These are phyloP conservation scores for Leptura quadrifasciata DNA, from an alignment of 2,888 invertebrate species.

Conservation along the genomic window DNA sequence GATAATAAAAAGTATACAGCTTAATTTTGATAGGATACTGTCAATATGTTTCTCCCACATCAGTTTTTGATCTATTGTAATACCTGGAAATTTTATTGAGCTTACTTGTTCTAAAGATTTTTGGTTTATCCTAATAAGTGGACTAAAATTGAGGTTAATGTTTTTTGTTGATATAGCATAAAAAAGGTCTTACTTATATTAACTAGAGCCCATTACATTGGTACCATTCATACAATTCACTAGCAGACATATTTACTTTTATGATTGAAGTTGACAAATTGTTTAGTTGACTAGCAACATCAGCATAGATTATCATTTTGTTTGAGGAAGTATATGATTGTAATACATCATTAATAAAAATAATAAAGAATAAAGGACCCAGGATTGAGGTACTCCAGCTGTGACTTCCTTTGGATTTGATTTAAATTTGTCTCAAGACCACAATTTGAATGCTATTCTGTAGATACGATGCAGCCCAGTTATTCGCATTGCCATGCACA, in stretches of 20 bases:
- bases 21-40: not conserved
- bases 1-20: not conserved
- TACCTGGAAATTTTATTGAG: not conserved
- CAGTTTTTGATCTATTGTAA: not conserved
- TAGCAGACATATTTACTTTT: constrained; percentile 2
- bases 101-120: not conserved
- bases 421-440: too few relatives aligned
- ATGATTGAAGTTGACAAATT: not conserved
- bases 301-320: constrained; percentile 24
- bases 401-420: too few relatives aligned
- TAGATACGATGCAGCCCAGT: too few relatives aligned
- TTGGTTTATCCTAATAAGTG: not conserved
- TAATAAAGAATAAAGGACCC: constrained; percentile 30
- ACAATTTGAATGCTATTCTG: too few relatives aligned
- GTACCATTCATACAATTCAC: not conserved
- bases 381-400: not conserved
- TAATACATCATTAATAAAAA: constrained; percentile 28
- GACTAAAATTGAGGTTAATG: constrained; percentile 1
- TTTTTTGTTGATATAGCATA: constrained; percentile 26
- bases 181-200: constrained; percentile 12
- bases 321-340: constrained; percentile 11
- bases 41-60: not conserved
- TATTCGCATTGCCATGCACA: not conserved
- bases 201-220: constrained; percentile 5
- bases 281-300: constrained; percentile 27